Conservation (phyloP, 2,797 vertebrate genomes). For the Mycteria americana region DNA sequence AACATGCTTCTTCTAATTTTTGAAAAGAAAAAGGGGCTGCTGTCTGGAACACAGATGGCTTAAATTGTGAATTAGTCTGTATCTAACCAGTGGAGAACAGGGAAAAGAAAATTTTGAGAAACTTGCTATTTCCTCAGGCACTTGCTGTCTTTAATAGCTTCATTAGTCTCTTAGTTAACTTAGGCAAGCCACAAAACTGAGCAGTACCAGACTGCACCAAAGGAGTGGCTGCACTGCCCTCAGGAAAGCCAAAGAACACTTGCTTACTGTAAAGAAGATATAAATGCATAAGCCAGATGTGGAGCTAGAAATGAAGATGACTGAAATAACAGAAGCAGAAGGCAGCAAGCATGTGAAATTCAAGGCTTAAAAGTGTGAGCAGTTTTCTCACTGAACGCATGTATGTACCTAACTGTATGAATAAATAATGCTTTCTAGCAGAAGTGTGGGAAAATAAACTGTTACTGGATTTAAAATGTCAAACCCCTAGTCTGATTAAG, state of each 20-base stretch:
- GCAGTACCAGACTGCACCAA: background rate
- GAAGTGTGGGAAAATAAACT: background rate
- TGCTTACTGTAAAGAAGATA: background rate
- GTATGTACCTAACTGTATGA: too few relatives aligned
- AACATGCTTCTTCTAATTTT: background rate
- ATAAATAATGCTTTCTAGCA: background rate
- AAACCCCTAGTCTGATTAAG: background rate
- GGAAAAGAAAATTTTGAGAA: background rate
- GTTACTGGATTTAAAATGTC: background rate
- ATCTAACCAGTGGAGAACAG: background rate
- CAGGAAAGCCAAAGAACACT: background rate
- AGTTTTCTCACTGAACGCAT: background rate
- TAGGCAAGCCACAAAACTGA: background rate
- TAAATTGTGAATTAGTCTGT: background rate
- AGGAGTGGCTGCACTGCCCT: background rate
- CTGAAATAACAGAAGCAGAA: background rate
- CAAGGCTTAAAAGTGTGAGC: background rate
- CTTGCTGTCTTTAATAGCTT: background rate
- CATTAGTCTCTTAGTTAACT: background rate
- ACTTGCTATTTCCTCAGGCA: background rate
- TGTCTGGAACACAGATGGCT: background rate
- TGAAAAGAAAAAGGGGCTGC: background rate
- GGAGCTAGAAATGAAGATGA: background rate
- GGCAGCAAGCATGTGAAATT: background rate
- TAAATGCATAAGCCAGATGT: background rate